A percentile compares a stretch with the other conserved stretches of the same genome.
phyloP scores from a whole-genome alignment of 2,797 vertebrate genomes.

The Rhabdophis nuchalis region DNA sequence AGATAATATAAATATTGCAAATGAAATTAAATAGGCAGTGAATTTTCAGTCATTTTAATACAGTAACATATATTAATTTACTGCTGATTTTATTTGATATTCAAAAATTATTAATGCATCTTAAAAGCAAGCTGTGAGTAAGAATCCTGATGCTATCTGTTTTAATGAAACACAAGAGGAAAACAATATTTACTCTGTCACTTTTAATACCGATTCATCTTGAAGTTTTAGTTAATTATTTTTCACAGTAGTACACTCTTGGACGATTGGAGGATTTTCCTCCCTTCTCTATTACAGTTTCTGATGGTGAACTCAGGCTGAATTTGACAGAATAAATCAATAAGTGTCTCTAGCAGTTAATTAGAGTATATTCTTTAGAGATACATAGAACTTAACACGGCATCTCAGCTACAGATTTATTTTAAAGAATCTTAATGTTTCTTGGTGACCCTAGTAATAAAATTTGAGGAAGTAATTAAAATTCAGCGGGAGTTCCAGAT shows the following conservation, averaged over 20 bases:
- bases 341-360: constrained; percentile 24
- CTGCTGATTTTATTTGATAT: constrained; percentile 3
- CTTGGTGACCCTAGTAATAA: background rate
- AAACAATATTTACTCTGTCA: constrained; percentile 28
- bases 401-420: background rate
- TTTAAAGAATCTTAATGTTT: constrained; percentile 8
- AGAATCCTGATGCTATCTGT: constrained; percentile 3
- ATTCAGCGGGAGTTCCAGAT: background rate
- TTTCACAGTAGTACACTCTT: background rate
- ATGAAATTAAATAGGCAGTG: constrained; percentile 15
- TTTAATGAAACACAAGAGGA: constrained; percentile 37
- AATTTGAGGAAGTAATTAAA: background rate
- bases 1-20: constrained; percentile 15
- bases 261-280: background rate
- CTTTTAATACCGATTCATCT: constrained; percentile 23
- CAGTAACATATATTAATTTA: constrained; percentile 23
- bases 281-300: background rate
- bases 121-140: constrained; percentile 18
- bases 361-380: constrained; percentile 18
- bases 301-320: background rate
- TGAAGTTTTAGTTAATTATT: constrained; percentile 19
- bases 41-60: background rate
- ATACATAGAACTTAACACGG: background rate
- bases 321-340: constrained; percentile 20
- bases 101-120: constrained; percentile 26